phyloP scores from a whole-genome alignment of 1,140 invertebrate species.

The Drosophila willistoni region DNA sequence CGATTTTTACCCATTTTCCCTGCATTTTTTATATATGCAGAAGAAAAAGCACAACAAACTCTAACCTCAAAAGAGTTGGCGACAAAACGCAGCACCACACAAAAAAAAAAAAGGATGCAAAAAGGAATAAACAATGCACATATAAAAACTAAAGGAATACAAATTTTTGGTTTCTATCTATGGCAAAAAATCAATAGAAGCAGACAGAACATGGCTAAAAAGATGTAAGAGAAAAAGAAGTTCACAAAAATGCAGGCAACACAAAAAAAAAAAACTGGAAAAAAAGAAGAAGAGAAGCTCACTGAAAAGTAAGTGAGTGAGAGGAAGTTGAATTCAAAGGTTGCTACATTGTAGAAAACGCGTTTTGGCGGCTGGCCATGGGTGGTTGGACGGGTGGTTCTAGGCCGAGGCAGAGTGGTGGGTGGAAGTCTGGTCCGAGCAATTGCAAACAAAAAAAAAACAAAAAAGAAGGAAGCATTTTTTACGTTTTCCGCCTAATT shows the following conservation, averaged over 20 bases:
- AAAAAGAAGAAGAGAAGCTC: slow-evolving; percentile 37
- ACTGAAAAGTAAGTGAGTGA: slow-evolving; percentile 30
- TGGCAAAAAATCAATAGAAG: slow-evolving; percentile 82
- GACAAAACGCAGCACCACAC: slow-evolving; percentile 24
- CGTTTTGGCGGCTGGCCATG: slow-evolving; percentile 35
- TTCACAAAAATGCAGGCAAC: slow-evolving; percentile 35
- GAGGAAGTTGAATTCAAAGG: slow-evolving; percentile 46
- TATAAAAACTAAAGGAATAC: slow-evolving; percentile 56
- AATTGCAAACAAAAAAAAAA: slow-evolving; percentile 44
- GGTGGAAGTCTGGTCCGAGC: slow-evolving; percentile 34
- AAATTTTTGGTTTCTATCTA: slow-evolving; percentile 53
- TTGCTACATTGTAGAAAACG: slow-evolving; percentile 75
- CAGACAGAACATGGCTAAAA: slow-evolving; percentile 79
- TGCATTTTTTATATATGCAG: neutral
- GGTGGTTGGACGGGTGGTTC: neutral
- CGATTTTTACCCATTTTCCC: neutral
- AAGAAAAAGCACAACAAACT: slow-evolving; percentile 40
- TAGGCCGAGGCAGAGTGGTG: neutral
- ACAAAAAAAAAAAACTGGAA: slow-evolving; percentile 28
- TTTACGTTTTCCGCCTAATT: slow-evolving; percentile 77
- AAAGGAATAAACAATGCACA: slow-evolving; percentile 17
- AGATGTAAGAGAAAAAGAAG: slow-evolving; percentile 55
- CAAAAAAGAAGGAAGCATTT: slow-evolving; percentile 45
- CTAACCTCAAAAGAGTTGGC: slow-evolving; percentile 49
- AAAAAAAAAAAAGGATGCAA: neutral